Evolutionary conservation across 2,888 invertebrate species (phyloP), one percentile per base, ranked within the genome.

Genomic region (Luperina nickerlii): DNA sequence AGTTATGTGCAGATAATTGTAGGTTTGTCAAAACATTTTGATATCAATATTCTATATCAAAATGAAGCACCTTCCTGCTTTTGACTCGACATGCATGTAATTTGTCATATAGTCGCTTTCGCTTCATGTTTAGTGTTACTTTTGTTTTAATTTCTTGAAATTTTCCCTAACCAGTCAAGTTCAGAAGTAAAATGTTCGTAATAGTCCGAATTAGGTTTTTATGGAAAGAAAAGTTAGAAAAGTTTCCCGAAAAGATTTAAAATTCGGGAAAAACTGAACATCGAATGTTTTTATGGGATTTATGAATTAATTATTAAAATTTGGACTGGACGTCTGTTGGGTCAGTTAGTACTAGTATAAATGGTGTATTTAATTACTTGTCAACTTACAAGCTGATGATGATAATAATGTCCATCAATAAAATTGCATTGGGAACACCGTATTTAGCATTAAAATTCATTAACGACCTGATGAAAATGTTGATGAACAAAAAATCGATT

Each of bases 1-100:
- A 71, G 32, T 67, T 65, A 27, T 83, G 63, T 72, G 57, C 11
- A 62, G 27, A 45, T 76, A 60, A 81, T 71, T 54, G 20, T 13
- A 20, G 71, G 62, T 66, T 68, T 57, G 48, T 67, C 38, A 8
- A 48, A 68, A 57, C 27, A 71, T 67, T 77, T 65, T 42, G 8
- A 38, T 32, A 48, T 38, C 8, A 8, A 63, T 2, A 60, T 60
- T 82, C 20, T 74, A 24, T 6, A 18, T 51, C n/a, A 48, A 24
- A 42, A 62, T 27, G 1, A 42, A 60, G 51, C 1, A n/a, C 1
- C 7, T 66, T 1, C 65, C 11, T 27, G 3, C 1, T 57, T 57
- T 72, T 65, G 54, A 20, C 20, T 62, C 65, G 24, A 32, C 45
- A 38, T 15, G 24, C 2, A n/a, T 69, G 15, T 54, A 24, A 11